Base-by-base conservation (phyloP, 2,797 vertebrate genomes). In the Trematocara caparti region DNA sequence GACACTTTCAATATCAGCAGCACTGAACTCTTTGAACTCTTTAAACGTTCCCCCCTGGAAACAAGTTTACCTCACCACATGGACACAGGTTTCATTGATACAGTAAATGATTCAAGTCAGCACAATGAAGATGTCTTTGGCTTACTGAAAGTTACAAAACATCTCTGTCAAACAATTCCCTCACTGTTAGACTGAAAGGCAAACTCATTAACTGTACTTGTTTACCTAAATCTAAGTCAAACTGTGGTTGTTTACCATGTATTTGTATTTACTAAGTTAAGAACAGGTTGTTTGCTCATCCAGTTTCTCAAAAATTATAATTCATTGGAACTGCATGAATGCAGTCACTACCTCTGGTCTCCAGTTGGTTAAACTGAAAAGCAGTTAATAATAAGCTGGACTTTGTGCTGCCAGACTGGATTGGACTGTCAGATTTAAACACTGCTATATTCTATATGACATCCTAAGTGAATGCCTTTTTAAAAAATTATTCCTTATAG, bases 111-210 rank as follows among this genome's bases (percentile, higher is more conserved):
- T 7, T 17, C 45, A 47, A n/a, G 17, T 49, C 45, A 47, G 14
- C 45, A 47, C 45, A 17, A 47, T 47, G 7, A 17, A 49, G 4
- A 19, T 19, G n/a, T 0, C 48, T 9, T n/a, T n/a, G 17, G 8
- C 17, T n/a, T n/a, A 48, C 47, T n/a, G 17, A 48, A 48, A 48
- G 17, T 48, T n/a, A 48, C 40, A 43, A 43, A 45, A 47, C 40
- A 17, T 48, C 17, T 49, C 17, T 8, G 0, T n/a, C 17, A 49
- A 49, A 49, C 0, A 49, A 49, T n/a, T n/a, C 17, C 0, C 47
- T n/a, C 47, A 49, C 47, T 49, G 47, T 0, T 49, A 49, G 17
- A 10, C 47, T 49, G 17, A 49, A 49, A 49, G 43, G 43, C 43
- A 15, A 15, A 45, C 43, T 45, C 43, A 45, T 45, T 15, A 47